Conservation (phyloP, 1,140 invertebrate genomes). For the Bombus huntii region DNA sequence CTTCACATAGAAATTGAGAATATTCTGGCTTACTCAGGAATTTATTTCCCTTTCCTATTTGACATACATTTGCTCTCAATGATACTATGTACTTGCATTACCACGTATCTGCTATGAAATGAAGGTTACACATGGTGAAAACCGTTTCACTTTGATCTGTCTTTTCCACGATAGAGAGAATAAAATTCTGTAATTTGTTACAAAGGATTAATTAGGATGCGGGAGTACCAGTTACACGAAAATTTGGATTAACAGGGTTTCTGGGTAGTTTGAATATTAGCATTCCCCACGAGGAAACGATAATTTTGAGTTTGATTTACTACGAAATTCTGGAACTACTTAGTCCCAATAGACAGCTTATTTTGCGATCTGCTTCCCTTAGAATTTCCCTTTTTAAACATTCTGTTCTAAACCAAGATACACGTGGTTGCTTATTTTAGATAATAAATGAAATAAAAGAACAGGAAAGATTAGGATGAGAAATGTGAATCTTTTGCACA, state of each 20-base stretch:
- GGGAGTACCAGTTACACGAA: conserved; percentile 37
- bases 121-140: not conserved
- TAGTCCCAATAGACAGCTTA: not conserved
- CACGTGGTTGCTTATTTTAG: not conserved
- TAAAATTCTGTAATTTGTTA: conserved; percentile 37
- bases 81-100: not conserved
- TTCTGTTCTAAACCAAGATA: not conserved
- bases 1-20: too few species aligned
- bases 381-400: not conserved
- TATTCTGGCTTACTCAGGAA: not conserved
- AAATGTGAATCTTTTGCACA: too few species aligned
- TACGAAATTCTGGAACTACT: not conserved
- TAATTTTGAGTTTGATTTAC: conserved; percentile 54
- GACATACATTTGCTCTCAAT: too few species aligned
- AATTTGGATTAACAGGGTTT: conserved; percentile 44
- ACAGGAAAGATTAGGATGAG: too few species aligned
- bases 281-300: conserved; percentile 21
- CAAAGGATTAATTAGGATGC: conserved; percentile 19
- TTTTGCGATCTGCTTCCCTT: not conserved
- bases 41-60: not conserved
- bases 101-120: not conserved
- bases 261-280: conserved; percentile 35
- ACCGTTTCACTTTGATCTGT: not conserved
- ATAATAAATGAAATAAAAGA: too few species aligned
- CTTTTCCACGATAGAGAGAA: not conserved